These are phyloP conservation scores for Coelogynopora nodosa DNA, from an alignment of 2,888 invertebrate species.

Conservation along the genomic window DNA sequence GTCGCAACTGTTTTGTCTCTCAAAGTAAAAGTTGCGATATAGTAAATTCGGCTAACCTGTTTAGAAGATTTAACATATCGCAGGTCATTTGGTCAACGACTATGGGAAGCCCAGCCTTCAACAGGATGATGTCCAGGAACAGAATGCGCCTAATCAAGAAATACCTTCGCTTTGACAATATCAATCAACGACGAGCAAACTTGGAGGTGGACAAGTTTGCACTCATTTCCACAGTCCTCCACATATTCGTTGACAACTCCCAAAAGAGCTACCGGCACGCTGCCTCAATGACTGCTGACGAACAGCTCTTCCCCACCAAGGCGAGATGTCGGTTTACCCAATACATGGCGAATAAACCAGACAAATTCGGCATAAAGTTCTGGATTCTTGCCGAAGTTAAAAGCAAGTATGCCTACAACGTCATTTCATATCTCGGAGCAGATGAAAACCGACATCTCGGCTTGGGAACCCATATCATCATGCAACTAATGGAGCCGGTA, in stretches of 20 bases:
- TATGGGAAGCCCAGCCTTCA: no score
- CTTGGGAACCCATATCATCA: slow-evolving; percentile 17
- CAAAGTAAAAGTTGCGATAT: no score
- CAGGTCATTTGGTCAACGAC: no score
- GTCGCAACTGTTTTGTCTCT: no score
- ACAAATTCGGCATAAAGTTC: slow-evolving; percentile 33
- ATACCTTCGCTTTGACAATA: no score
- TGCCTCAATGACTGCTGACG: slow-evolving; percentile 13
- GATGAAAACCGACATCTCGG: slow-evolving; percentile 3
- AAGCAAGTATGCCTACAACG: slow-evolving; percentile 20
- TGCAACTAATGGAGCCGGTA: slow-evolving; percentile 11
- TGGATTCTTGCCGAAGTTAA: slow-evolving; percentile 21
- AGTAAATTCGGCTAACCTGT: no score
- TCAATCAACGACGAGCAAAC: no score
- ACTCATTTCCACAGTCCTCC: background rate
- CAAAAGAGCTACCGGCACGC: slow-evolving; percentile 7
- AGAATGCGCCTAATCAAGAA: no score
- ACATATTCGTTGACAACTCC: slow-evolving; percentile 20
- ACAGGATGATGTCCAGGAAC: no score
- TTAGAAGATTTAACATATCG: no score
- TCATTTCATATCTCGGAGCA: slow-evolving; percentile 12
- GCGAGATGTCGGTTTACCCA: slow-evolving; percentile 30
- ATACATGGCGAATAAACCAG: slow-evolving; percentile 20
- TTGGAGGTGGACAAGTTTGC: slow-evolving; percentile 32
- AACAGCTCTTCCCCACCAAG: slow-evolving; percentile 23